Percentiles rank a stretch among this genome's conserved stretches.
phyloP scores from a whole-genome alignment of 2,113 vertebrate genomes.

The Hymenochirus boettgeri region DNA sequence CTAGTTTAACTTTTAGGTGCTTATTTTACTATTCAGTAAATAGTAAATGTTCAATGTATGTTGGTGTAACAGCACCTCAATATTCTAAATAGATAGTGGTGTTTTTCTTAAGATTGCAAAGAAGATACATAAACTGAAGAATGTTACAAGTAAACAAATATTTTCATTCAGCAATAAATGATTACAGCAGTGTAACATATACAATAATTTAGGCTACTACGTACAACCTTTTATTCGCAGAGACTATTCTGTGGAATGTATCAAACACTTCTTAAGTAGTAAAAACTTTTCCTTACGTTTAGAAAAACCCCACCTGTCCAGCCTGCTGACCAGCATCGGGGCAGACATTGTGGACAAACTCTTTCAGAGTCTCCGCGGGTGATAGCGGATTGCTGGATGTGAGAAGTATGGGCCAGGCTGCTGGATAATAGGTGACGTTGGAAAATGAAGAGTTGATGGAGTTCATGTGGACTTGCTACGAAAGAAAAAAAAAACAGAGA shows the following conservation, averaged over 20 bases:
- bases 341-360: constrained; percentile 99
- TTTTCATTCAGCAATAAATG: too few species aligned
- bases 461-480: constrained; percentile 86
- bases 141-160: too few species aligned
- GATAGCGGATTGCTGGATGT: constrained; percentile 97
- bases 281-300: constrained; percentile 89
- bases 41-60: too few species aligned
- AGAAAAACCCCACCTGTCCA: constrained; percentile 99
- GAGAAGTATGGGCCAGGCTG: constrained; percentile 98
- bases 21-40: too few species aligned
- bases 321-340: constrained; percentile 96
- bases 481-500: constrained; percentile 67
- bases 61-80: too few species aligned
- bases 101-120: too few species aligned
- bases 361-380: constrained; percentile 98
- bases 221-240: too few species aligned
- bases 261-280: constrained; percentile 65
- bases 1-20: too few species aligned
- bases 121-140: too few species aligned
- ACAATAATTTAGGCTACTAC: too few species aligned
- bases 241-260: constrained; percentile 4
- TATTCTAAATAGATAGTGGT: too few species aligned
- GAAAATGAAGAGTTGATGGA: constrained; percentile 92
- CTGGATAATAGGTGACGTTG: constrained; percentile 96
- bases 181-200: too few species aligned